Evolutionary conservation across 2,888 invertebrate genomes (phyloP), one percentile per base, ranked within the genome.

Genomic region (Tetranychus piercei): DNA sequence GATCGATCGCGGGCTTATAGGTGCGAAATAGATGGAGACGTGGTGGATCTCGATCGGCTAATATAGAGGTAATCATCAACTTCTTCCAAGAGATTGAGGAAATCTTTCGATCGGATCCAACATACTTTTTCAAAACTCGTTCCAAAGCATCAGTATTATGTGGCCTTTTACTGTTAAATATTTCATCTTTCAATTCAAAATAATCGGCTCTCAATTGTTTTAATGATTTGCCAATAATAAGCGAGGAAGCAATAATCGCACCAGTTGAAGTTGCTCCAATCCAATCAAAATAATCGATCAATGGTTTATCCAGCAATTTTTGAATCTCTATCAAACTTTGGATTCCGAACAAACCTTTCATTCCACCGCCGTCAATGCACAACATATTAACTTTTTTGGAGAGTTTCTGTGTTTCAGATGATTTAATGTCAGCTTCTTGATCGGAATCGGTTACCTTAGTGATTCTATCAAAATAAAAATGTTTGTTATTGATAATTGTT

Each of bases 341-440:
- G 1, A 91, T 88, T 8, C 93, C 83, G 0, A 94, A 87, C 15
- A 94, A 82, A 0, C 94, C 99, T 18, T 94, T 86, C 77, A 99
- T 95, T 1, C 99, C 97, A n/a, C 99, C 97, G 69, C 97, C 97
- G 83, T 99, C 97, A 55, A 99, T 84, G 80, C 91, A 91, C 0
- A 99, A 15, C 72, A 77, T 73, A n/a, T 65, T 67, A 9, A 69
- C 75, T 6, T 71, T n/a, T n/a, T 73, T 55, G 11, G 9, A 15
- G 6, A 2, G 9, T 0, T 55, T 73, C 1, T 64, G 11, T 15
- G 20, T 71, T 71, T 71, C 44, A 44, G 22, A 7, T 6, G 55
- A 55, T 15, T 55, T 55, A 0, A 0, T 15, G 4, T 55, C 15
- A 9, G 22, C 9, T 4, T 43, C 65, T 45, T 20, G 64, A 9